Evolutionary conservation across 2,113 vertebrate genomes (phyloP).

Genomic region (Urocynchramus pylzowi): DNA sequence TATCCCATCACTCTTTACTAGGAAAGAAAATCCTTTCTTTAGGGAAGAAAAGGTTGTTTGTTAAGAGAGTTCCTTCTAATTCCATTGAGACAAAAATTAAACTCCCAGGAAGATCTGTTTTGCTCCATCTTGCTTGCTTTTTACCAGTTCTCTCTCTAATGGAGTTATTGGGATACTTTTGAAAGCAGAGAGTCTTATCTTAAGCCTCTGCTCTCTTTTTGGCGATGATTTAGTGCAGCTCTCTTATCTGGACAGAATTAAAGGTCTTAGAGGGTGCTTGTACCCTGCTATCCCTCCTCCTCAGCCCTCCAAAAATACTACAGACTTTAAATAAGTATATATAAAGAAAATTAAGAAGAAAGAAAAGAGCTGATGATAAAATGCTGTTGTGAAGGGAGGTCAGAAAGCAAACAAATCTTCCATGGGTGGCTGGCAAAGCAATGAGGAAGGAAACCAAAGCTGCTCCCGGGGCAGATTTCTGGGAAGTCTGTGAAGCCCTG

Average conservation of each 20-base stretch:
- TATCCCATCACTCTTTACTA: not conserved
- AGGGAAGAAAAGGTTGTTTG: not conserved
- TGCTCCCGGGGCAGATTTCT: not conserved
- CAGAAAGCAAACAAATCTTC: not conserved
- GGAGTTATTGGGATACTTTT: constrained; percentile 14
- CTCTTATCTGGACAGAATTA: constrained; percentile 38
- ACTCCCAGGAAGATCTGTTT: constrained; percentile 29
- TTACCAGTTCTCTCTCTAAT: not conserved
- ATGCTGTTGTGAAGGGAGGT: not conserved
- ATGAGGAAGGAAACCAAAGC: not conserved
- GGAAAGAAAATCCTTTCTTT: not conserved
- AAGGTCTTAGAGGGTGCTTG: not conserved
- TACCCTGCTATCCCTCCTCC: not conserved
- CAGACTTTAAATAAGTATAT: not conserved
- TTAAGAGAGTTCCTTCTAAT: not conserved
- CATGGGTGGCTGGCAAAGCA: not conserved
- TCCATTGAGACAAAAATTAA: constrained; percentile 23
- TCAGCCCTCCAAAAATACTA: not conserved
- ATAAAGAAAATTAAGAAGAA: not conserved
- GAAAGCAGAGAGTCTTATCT: constrained; percentile 1
- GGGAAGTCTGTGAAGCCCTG: not conserved
- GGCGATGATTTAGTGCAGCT: constrained; percentile 27
- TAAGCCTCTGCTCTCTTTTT: constrained; percentile 33
- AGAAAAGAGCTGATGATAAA: not conserved
- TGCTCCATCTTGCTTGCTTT: not conserved